These are phyloP conservation scores for Esox niger DNA, from an alignment of 2,113 vertebrate species.

Conservation along the genomic window DNA sequence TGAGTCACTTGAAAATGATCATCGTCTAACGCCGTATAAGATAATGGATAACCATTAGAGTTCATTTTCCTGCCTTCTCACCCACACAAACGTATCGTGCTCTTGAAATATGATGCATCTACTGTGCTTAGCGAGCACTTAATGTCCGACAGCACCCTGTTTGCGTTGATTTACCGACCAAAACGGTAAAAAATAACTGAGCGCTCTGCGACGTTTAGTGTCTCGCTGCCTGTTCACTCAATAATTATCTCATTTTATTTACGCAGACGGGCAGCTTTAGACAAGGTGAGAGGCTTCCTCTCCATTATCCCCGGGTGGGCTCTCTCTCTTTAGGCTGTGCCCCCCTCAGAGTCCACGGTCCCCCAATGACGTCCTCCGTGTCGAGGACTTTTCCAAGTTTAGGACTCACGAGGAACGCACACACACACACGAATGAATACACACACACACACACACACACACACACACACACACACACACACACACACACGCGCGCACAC, in stretches of 20 bases:
- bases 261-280: constrained; percentile 67
- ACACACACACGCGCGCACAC: no score
- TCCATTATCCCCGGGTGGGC: constrained; percentile 14
- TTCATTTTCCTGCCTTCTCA: constrained; percentile 35
- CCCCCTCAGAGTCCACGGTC: constrained; percentile 3
- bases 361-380: constrained; percentile 58
- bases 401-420: neutral
- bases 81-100: constrained; percentile 44
- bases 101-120: constrained; percentile 77
- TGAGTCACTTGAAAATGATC: constrained; percentile 77
- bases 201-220: constrained; percentile 50
- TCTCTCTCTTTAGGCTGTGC: neutral
- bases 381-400: constrained; percentile 56
- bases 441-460: neutral
- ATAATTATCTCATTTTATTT: constrained; percentile 80
- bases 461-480: no score
- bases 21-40: constrained; percentile 65
- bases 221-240: constrained; percentile 56
- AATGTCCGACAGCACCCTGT: constrained; percentile 70
- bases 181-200: constrained; percentile 50
- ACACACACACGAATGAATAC: no score
- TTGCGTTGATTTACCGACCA: constrained; percentile 72
- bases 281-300: constrained; percentile 65
- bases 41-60: constrained; percentile 77
- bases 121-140: constrained; percentile 73